phyloP scores from a whole-genome alignment of 2,888 invertebrate genomes.

The Nesidiocoris tenuis region DNA sequence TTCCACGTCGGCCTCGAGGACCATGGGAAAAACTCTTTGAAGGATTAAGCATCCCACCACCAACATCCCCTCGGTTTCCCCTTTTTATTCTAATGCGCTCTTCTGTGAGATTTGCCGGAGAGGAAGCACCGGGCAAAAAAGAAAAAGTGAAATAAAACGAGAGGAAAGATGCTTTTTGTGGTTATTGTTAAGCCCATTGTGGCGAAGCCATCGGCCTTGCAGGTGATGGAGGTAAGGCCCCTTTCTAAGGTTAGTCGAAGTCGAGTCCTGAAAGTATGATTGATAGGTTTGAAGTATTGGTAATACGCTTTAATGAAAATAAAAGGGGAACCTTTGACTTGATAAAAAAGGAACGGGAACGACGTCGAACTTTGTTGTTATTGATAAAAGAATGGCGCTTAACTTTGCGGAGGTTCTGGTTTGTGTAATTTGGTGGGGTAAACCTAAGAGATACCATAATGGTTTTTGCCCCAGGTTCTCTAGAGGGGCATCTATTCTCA shows the following conservation, averaged over 20 bases:
- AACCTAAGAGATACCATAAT: no score
- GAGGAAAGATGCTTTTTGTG: slow-evolving; percentile 23
- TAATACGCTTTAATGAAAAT: slow-evolving; percentile 29
- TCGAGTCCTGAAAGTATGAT: slow-evolving; percentile 19
- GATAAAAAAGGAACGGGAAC: slow-evolving; percentile 2
- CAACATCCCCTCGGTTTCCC: neutral
- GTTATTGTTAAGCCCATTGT: slow-evolving; percentile 36
- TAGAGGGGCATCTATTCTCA: no score
- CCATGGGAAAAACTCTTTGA: slow-evolving; percentile 24
- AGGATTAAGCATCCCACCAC: slow-evolving; percentile 20
- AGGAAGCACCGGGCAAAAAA: neutral
- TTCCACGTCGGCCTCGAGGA: neutral
- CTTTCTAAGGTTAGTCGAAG: neutral
- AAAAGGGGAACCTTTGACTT: neutral
- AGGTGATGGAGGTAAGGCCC: slow-evolving; percentile 20
- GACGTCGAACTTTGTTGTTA: neutral
- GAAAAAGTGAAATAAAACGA: slow-evolving; percentile 24
- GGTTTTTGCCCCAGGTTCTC: no score
- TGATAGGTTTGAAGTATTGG: slow-evolving; percentile 30
- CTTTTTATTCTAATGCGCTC: slow-evolving; percentile 36
- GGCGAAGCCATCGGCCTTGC: slow-evolving; percentile 1
- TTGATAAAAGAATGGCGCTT: no score
- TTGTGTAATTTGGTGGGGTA: no score
- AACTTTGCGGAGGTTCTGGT: no score
- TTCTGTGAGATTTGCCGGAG: slow-evolving; percentile 25